Conservation (phyloP, 2,797 vertebrate species). For the Anguilla anguilla region DNA sequence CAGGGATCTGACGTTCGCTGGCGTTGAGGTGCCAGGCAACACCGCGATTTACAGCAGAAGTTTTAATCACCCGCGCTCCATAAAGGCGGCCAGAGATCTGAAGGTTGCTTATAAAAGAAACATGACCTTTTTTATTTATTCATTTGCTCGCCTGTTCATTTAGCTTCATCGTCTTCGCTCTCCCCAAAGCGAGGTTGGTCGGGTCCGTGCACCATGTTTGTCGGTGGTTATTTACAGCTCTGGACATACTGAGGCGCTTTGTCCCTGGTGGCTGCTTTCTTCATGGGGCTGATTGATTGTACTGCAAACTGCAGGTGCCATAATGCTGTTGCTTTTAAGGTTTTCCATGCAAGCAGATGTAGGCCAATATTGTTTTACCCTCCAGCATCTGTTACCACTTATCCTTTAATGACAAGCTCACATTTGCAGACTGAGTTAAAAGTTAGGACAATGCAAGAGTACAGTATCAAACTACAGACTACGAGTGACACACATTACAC, state of each 20-base stretch:
- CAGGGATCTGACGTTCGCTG: not conserved
- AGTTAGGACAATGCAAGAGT: not conserved
- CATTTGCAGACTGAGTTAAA: not conserved
- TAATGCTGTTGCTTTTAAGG: slow-evolving; percentile 6
- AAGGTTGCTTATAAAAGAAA: slow-evolving; percentile 18
- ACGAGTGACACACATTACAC: not conserved
- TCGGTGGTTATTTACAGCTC: slow-evolving; percentile 18
- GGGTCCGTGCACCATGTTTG: not conserved
- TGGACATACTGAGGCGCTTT: slow-evolving; percentile 3
- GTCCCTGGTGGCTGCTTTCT: slow-evolving; percentile 8
- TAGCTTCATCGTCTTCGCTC: not conserved
- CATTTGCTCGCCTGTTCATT: not conserved
- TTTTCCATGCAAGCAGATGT: slow-evolving; percentile 8
- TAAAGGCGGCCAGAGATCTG: not conserved
- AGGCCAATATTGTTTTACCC: slow-evolving; percentile 1
- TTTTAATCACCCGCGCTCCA: not conserved
- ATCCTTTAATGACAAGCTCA: not conserved
- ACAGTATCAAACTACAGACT: not conserved
- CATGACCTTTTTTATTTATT: slow-evolving; percentile 25
- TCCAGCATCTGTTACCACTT: slow-evolving; percentile 3
- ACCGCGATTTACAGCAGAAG: not conserved
- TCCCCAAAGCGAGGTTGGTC: not conserved
- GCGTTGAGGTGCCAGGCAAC: not conserved
- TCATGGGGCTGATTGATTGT: not conserved
- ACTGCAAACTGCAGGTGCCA: not conserved